Evolutionary conservation across 2,797 vertebrate genomes (phyloP), one percentile per base, ranked within the genome.

Genomic region (Chelmon rostratus): DNA sequence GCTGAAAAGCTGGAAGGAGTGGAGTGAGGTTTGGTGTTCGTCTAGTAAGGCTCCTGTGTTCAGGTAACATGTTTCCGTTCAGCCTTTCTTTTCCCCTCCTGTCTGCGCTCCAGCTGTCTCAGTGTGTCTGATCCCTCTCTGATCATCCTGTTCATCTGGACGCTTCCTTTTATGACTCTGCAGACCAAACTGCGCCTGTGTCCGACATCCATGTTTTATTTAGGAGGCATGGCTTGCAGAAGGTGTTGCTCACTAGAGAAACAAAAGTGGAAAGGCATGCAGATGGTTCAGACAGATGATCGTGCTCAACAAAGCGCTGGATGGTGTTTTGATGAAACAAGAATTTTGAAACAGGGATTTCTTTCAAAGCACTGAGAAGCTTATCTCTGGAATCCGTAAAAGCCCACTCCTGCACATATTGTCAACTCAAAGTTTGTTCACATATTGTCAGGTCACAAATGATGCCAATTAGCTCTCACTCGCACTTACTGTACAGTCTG

Each of bases 111-210:
- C 79, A 56, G 77, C 70, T 65, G 68, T 66, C 78, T 73, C 19
- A 4, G 8, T 40, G 37, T 21, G 50, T 68, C 78, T 64, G 68
- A 81, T 63, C 62, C 67, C 69, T 57, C 69, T 81, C 59, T 78
- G 71, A 77, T 84, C 71, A 61, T 70, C 44, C 42, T 59, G 59
- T 85, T 85, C 63, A 67, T 82, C 81, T 79, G 56, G 73, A 71
- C 23, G 62, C 79, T 73, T 79, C 82, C 44, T 78, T 52, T 0
- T n/a, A 46, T 59, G 64, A 56, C 0, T 37, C 47, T 31, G 19
- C 42, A 54, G 57, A 64, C 62, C 15, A 56, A 69, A 69, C 47
- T 81, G 53, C 58, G 53, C 68, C 50, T 73, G 58, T 49, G 64
- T 42, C 54, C 7, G 3, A 50, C 65, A 56, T 58, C 23, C n/a